Base-by-base conservation (phyloP, 2,113 vertebrate genomes). In the Cebus imitator region DNA sequence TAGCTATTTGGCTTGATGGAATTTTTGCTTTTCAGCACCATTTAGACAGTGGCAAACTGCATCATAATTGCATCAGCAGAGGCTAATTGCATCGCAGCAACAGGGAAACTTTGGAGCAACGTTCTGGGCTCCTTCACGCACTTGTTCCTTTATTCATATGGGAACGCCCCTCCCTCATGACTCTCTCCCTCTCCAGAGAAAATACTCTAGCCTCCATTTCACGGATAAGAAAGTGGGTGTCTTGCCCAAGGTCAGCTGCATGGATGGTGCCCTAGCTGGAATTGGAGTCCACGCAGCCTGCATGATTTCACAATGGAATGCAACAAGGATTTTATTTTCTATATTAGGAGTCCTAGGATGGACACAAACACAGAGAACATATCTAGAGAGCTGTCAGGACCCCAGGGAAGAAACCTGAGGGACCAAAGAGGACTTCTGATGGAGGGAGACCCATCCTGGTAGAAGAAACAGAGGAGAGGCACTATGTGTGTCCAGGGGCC, bases 81-180 rank as follows among this genome's bases (percentile, higher is more conserved):
- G 72, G 6, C 16, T 1, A 7, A 48, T 10, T 20, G n/a, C 43
- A 1, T 6, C 1, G 0, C 10, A 4, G 11, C 8, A 17, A 5
- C 1, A 3, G 76, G 50, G 13, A 3, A 17, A 21, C 0, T 0
- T 48, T 0, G 5, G 43, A 55, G 76, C 35, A 8, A 1, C 2
- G 25, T 1, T 32, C 70, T 3, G 32, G 32, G 0, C 4, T 5
- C 68, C 43, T 4, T 1, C 7, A 0, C 0, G 3, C 10, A 0
- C 14, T 4, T 12, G 40, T 18, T 73, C 48, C 45, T 52, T 90
- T 5, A 16, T 14, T 37, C 16, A 25, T 23, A 2, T 14, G 4
- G 48, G 72, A 52, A 17, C 48, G 0, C 32, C 32, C 32, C 5
- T 9, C 30, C 43, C 35, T 8, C 3, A 2, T 20, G 8, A 10